A percentile compares a stretch with the other conserved stretches of the same genome.
These are phyloP conservation scores for Dromaius novaehollandiae DNA, from an alignment of 2,113 vertebrate genomes.

Conservation along the genomic window DNA sequence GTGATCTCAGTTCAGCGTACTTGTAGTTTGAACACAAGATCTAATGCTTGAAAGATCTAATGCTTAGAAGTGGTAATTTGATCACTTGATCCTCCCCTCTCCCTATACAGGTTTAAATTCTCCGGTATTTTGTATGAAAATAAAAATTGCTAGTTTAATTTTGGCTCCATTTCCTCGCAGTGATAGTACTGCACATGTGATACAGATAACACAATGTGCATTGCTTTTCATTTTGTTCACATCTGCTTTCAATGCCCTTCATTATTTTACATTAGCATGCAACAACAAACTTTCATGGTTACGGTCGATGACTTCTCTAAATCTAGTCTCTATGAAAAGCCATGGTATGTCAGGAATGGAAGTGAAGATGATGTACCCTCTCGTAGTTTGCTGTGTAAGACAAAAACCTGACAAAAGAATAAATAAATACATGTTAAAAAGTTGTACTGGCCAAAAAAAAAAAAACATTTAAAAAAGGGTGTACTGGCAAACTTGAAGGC, in stretches of 20 bases:
- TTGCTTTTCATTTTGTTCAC: rapidly evolving
- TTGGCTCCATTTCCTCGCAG: background rate
- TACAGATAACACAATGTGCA: rapidly evolving
- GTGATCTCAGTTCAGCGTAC: rapidly evolving
- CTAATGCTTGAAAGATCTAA: rapidly evolving
- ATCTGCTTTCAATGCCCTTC: background rate
- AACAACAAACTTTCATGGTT: rapidly evolving
- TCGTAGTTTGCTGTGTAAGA: background rate
- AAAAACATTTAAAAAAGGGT: background rate
- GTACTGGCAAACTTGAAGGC: background rate
- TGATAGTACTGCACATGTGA: rapidly evolving
- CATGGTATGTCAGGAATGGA: background rate
- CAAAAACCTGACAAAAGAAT: too few species aligned
- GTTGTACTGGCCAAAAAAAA: background rate
- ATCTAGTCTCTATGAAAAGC: background rate
- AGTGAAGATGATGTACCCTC: rapidly evolving
- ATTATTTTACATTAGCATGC: rapidly evolving
- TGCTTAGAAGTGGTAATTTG: rapidly evolving
- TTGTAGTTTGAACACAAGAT: background rate
- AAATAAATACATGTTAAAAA: background rate
- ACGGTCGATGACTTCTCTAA: rapidly evolving
- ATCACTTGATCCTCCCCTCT: rapidly evolving
- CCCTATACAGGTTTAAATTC: background rate
- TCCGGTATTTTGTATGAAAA: rapidly evolving
- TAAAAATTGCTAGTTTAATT: rapidly evolving